Conservation (phyloP, 2,888 invertebrate species). For the Lepidocyrtoides sp. region DNA sequence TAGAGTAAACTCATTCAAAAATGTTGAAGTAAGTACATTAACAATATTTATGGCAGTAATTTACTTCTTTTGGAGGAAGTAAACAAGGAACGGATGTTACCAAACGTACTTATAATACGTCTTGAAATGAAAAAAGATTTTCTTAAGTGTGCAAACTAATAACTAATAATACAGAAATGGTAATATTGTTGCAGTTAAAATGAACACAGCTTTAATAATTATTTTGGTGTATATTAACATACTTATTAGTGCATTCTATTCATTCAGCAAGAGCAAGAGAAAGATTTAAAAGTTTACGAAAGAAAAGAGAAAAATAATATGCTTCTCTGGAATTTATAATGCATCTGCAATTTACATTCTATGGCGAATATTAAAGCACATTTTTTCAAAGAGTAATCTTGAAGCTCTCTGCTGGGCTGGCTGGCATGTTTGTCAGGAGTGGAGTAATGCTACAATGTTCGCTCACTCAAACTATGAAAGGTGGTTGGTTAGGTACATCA, state of each 20-base stretch:
- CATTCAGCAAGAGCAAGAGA: neutral
- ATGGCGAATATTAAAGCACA: conserved; percentile 1
- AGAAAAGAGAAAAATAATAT: conserved; percentile 9
- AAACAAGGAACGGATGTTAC: neutral
- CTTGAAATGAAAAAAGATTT: neutral
- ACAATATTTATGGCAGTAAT: neutral
- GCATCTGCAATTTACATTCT: neutral
- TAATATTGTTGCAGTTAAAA: neutral
- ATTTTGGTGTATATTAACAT: neutral
- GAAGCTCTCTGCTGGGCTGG: neutral
- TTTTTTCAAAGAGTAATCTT: conserved; percentile 10
- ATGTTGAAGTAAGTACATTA: too few species aligned
- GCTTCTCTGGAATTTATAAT: neutral
- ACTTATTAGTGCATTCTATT: neutral
- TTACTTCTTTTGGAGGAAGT: neutral
- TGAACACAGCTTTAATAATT: neutral
- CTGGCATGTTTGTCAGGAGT: neutral
- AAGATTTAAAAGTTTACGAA: too few species aligned
- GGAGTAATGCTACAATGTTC: neutral
- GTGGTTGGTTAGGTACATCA: conserved; percentile 35
- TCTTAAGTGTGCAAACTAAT: neutral
- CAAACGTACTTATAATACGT: neutral
- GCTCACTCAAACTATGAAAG: neutral
- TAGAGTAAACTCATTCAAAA: too few species aligned
- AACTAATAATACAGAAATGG: too few species aligned